Evolutionary conservation across 92 coral and sea anemone genomes (phyloP), one percentile per base, ranked within the genome.

Genomic region (Parazoanthus atlanticus): DNA sequence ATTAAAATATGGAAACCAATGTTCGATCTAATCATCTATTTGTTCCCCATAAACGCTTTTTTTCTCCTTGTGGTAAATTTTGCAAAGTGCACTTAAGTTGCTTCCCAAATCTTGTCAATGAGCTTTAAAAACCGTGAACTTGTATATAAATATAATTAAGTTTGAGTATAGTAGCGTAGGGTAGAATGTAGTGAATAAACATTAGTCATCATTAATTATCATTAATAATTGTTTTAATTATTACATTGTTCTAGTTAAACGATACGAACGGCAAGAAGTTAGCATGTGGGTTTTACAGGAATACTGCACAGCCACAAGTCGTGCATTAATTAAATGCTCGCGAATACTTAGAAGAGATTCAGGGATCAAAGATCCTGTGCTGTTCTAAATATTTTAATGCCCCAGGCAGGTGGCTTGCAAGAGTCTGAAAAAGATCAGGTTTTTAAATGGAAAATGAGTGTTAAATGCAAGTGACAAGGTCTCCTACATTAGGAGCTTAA

Each of bases 351-450:
- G 75, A 82, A 82, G 29, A 64, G 86, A 64, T 21, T n/a, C 3
- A 30, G 12, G 78, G 78, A 43, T 84, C 78, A 46, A 84, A 84
- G 78, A 84, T 84, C 87, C 43, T 75, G 15, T 75, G 29, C 79
- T 75, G 79, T 75, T 75, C 79, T 75, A 36, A 19, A 75, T 75
- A 38, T 75, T 75, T 75, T 61, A 61, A 23, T 75, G 79, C 79
- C 47, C 25, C 49, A 75, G 79, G 79, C 79, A 75, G 52, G 52
- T 6, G 30, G n/a, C n/a, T n/a, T n/a, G n/a, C n/a, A n/a, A n/a
- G n/a, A n/a, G n/a, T n/a, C 5, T 25, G 19, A 13, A 17, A 30
- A 75, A 36, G 19, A 6, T 1, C 43, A 38, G 13, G 43, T 75
- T 75, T 74, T 41, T 41, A 21, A 75, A 75, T 74, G 47, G 26